These are phyloP conservation scores for Menidia menidia DNA, from an alignment of 2,797 vertebrate species.

Conservation along the genomic window DNA sequence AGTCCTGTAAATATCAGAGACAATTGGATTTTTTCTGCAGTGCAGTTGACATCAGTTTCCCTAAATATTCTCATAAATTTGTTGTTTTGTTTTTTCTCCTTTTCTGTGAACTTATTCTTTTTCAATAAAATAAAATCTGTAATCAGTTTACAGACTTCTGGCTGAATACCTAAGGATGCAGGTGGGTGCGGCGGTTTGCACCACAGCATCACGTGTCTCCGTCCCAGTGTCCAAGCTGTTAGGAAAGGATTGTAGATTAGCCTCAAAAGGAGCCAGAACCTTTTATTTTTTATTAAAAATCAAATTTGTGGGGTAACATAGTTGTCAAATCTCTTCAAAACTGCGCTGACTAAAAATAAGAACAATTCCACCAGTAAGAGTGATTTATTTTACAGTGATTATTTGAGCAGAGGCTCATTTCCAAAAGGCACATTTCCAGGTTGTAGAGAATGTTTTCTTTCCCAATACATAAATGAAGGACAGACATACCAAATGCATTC, in stretches of 20 bases:
- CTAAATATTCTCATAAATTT: constrained; percentile 87
- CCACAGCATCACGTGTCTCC: too few species aligned
- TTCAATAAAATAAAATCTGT: constrained; percentile 84
- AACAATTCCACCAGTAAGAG: not conserved
- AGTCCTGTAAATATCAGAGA: constrained; percentile 92
- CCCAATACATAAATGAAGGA: not conserved
- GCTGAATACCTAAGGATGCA: constrained; percentile 9
- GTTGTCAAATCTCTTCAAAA: not conserved
- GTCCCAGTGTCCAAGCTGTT: too few species aligned
- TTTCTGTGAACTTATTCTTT: constrained; percentile 82
- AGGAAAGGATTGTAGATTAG: not conserved
- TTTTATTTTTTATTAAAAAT: constrained; percentile 7
- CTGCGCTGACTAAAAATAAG: not conserved
- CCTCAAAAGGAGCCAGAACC: not conserved
- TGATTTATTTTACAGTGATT: constrained; percentile 1
- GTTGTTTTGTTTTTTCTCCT: constrained; percentile 63
- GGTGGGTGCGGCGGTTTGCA: too few species aligned
- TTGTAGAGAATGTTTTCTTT: not conserved
- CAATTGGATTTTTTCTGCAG: constrained; percentile 76
- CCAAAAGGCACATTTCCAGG: constrained; percentile 67
- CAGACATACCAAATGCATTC: constrained; percentile 27
- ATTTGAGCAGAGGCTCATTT: constrained; percentile 47
- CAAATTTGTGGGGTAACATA: not conserved
- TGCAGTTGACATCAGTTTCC: constrained; percentile 87
- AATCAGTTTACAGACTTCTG: constrained; percentile 68